phyloP scores from a whole-genome alignment of 2,113 vertebrate genomes.

The Eudorcas thomsonii region DNA sequence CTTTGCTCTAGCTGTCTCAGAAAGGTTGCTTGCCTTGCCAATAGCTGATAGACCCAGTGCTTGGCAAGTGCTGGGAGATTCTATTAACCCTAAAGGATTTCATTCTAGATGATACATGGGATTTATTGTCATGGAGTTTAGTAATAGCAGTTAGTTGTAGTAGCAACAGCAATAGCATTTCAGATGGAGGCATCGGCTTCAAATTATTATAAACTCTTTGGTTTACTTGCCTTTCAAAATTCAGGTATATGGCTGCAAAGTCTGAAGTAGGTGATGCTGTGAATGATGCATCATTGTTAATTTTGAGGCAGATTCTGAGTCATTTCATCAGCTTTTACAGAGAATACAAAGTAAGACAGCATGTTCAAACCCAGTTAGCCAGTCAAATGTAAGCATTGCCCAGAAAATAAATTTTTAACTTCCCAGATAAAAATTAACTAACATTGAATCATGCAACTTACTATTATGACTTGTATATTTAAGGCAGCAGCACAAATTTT shows the following conservation, averaged over 20 bases:
- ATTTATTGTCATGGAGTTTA: not conserved
- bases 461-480: slow-evolving; percentile 25
- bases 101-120: not conserved
- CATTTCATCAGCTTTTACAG: slow-evolving; percentile 61
- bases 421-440: slow-evolving; percentile 67
- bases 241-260: slow-evolving; percentile 52
- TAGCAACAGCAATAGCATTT: not conserved
- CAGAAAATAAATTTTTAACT: slow-evolving; percentile 68
- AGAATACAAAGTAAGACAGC: slow-evolving; percentile 64
- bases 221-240: slow-evolving; percentile 51
- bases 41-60: not conserved
- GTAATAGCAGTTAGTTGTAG: not conserved
- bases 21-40: not conserved
- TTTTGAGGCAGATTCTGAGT: slow-evolving; percentile 43
- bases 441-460: slow-evolving; percentile 39
- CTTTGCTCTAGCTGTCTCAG: not conserved
- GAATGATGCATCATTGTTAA: slow-evolving; percentile 49
- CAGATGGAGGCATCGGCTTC: slow-evolving; percentile 4
- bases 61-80: not conserved
- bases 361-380: slow-evolving; percentile 63
- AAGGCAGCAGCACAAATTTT: slow-evolving; percentile 48
- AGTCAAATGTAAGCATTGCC: slow-evolving; percentile 58
- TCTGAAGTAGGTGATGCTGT: slow-evolving; percentile 33
- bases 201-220: slow-evolving; percentile 34
- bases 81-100: not conserved